Evolutionary conservation across 2,113 vertebrate genomes (phyloP), one percentile per base, ranked within the genome.

Genomic region (Varanus salvator): DNA sequence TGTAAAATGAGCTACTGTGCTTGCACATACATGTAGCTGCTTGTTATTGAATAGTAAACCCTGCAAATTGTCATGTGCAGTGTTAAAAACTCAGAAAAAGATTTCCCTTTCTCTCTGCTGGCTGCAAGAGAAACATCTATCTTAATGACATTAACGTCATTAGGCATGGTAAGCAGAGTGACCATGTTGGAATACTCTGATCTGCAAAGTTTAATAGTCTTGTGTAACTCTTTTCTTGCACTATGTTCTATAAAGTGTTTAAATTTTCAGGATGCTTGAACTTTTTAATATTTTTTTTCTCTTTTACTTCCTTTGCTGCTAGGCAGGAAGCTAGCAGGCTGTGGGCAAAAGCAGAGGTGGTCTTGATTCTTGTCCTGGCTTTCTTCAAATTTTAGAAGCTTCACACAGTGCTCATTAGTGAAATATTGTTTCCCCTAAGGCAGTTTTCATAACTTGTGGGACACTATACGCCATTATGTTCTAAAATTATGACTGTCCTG

Each of bases 1-100:
- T 48, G 44, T 44, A 57, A 90, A 86, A 64, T 81, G 80, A 90
- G 69, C 78, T 76, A 82, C 78, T 68, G 71, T 69, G 6, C 57
- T 76, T 87, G 72, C 71, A 77, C 44, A 57, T 76, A 57, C 80
- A 23, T 87, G 89, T 27, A 90, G 48, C 15, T 57, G n/a, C 60
- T 48, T 52, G 72, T 78, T 84, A 87, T 50, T 29, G 29, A 38
- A 66, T 23, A 82, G 60, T 82, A 75, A 66, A 87, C 19, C 17
- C 19, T 68, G 71, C 66, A 87, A 57, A 84, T 87, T 68, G 77
- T 83, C 69, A 9, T 74, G 72, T 44, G 34, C 8, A 8, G n/a
- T 31, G 29, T 72, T 64, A 48, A 7, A 83, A 82, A 57, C 12
- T 87, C 44, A 29, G 1, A n/a, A 57, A 69, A 83, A 12, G 11